Conservation (phyloP, 2,888 invertebrate species). For the Callyntrura guangdongensis region DNA sequence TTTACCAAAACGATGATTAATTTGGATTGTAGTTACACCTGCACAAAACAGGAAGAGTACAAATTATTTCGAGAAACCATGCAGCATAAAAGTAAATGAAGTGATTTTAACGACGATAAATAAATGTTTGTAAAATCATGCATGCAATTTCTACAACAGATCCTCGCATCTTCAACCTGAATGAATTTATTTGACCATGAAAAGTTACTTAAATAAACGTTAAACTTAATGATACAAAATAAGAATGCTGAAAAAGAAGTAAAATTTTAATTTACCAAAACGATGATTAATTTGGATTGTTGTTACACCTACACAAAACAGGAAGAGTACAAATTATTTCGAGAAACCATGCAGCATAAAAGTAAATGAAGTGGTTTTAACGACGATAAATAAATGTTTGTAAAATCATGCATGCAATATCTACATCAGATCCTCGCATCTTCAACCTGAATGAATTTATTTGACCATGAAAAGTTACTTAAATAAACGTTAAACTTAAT, state of each 20-base stretch:
- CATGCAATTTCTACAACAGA: no score
- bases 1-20: no score
- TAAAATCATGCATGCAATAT: neutral
- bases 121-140: neutral
- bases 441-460: no score
- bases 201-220: neutral
- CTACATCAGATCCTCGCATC: no score
- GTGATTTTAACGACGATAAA: no score
- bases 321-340: neutral
- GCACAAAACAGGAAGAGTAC: neutral
- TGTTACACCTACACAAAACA: no score
- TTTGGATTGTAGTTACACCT: no score
- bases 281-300: no score
- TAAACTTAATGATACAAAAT: slow-evolving; percentile 8
- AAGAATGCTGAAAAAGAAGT: neutral
- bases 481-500: neutral
- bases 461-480: no score
- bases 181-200: no score
- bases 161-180: no score
- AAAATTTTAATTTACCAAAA: no score
- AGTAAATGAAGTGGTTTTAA: neutral
- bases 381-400: neutral
- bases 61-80: neutral
- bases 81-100: neutral
- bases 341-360: neutral